Base-by-base conservation (phyloP, 2,888 invertebrate species). In the Macropis europaea region DNA sequence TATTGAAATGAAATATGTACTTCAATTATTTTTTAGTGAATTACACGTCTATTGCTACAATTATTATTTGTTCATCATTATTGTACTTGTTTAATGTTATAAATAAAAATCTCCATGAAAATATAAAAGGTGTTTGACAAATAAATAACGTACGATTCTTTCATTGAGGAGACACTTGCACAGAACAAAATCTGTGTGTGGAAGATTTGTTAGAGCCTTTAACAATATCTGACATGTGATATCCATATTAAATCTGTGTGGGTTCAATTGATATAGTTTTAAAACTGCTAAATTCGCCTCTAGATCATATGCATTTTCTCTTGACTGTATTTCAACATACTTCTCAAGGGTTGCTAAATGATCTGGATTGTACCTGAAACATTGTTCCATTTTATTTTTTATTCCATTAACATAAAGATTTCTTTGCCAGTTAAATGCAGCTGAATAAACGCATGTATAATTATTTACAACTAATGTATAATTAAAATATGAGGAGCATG, bases 261-360 rank as follows among this genome's bases (percentile, higher is more conserved):
- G 97, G 90, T 98, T 98, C 87, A 99, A 97, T 90, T 99, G 99
- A 88, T 99, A 99, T 82, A 99, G 91, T 90, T 99, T 99, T 47
- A 99, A 91, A 9, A 99, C 97, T 1, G 99, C 98, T 81, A 99
- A 91, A 90, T 99, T 99, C 1, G 99, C 99, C 91, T 99, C 99
- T 87, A 99, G 92, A 89, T 99, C 98, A 87, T 99, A 99, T 0
- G 95, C 95, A 90, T 98, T 98, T 87, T 98, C 98, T 74, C 94
- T 93, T 0, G 97, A 96, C 90, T 99, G 99, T 86, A 96, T 94
- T 86, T 97, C 96, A 9, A 99, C 97, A 90, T 99, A 99, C 64
- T 95, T 93, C 89, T 99, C 97, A 79, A 99, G 91, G 9, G 96
- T 95, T 76, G 94, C 93, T 43, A 99, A 92, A 91, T 99, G 98